Evolutionary conservation across 1,140 invertebrate species (phyloP).

Genomic region (Manduca sexta): DNA sequence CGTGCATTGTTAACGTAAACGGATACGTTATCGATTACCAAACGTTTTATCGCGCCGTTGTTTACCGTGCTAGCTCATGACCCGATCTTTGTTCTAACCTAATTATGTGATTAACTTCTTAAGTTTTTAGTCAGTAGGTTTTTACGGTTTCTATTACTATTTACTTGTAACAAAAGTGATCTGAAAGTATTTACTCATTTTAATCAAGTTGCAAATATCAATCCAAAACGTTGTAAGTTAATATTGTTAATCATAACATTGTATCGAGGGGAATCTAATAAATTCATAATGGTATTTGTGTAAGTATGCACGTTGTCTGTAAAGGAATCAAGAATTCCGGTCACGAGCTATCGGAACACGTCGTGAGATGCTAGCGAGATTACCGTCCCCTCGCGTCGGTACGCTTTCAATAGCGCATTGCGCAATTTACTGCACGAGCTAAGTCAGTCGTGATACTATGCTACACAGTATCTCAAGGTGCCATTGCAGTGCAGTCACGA

Average conservation of each 20-base stretch:
- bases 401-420: slow-evolving; percentile 49
- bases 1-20: slow-evolving; percentile 33
- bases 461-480: slow-evolving; percentile 40
- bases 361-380: slow-evolving; percentile 50
- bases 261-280: background rate
- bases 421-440: slow-evolving; percentile 52
- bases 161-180: too few relatives aligned
- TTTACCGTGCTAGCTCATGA: slow-evolving; percentile 25
- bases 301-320: background rate
- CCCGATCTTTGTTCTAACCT: slow-evolving; percentile 13
- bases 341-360: slow-evolving; percentile 38
- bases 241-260: too few relatives aligned
- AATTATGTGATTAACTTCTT: background rate
- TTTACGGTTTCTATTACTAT: too few relatives aligned
- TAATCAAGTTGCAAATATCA: too few relatives aligned
- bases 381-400: slow-evolving; percentile 24
- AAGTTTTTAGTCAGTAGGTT: too few relatives aligned
- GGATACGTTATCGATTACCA: slow-evolving; percentile 24
- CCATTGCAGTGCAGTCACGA: slow-evolving; percentile 40
- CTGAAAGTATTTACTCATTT: too few relatives aligned
- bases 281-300: background rate
- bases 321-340: slow-evolving; percentile 27
- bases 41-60: slow-evolving; percentile 28
- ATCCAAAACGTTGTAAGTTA: too few relatives aligned
- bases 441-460: slow-evolving; percentile 37